Percentiles rank a stretch among this genome's conserved stretches.
phyloP scores from a whole-genome alignment of 2,888 invertebrate species.

The Bursaphelenchus okinawaensis region DNA sequence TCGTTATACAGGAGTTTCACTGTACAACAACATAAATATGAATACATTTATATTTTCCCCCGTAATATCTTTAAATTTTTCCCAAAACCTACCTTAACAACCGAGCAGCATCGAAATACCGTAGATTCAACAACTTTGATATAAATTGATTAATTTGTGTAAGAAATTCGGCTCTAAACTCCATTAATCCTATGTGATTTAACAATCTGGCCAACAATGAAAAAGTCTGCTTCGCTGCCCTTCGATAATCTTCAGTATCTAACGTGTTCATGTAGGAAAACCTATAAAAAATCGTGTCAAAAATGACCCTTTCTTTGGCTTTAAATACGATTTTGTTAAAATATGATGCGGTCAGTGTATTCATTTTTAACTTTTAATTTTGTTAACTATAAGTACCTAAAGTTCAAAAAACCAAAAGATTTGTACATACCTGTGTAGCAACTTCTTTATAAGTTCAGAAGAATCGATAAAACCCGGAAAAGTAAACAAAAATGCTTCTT shows the following conservation, averaged over 20 bases:
- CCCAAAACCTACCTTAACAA: conserved; percentile 3
- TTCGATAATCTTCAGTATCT: conserved; percentile 63
- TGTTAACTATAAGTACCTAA: no score
- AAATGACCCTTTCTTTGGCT: no score
- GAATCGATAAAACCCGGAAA: conserved; percentile 63
- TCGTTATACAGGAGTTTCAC: no score
- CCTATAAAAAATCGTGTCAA: no score
- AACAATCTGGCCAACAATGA: conserved; percentile 84
- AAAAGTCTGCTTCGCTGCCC: conserved; percentile 77
- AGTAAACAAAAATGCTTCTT: conserved; percentile 95
- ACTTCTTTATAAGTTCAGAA: conserved; percentile 47
- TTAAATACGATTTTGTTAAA: no score
- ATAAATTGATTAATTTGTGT: conserved; percentile 3
- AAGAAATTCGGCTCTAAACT: conserved; percentile 35
- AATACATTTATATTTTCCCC: no score
- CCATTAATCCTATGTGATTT: conserved; percentile 70
- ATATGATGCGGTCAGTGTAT: no score
- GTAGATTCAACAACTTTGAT: conserved; percentile 4
- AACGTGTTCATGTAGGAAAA: conserved; percentile 43
- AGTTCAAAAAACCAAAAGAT: not conserved
- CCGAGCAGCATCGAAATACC: not conserved
- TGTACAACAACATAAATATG: no score
- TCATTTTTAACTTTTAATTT: no score
- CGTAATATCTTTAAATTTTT: not conserved
- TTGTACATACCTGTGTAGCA: conserved; percentile 38